phyloP scores from a whole-genome alignment of 2,113 vertebrate species.

The Pelusios castaneus region DNA sequence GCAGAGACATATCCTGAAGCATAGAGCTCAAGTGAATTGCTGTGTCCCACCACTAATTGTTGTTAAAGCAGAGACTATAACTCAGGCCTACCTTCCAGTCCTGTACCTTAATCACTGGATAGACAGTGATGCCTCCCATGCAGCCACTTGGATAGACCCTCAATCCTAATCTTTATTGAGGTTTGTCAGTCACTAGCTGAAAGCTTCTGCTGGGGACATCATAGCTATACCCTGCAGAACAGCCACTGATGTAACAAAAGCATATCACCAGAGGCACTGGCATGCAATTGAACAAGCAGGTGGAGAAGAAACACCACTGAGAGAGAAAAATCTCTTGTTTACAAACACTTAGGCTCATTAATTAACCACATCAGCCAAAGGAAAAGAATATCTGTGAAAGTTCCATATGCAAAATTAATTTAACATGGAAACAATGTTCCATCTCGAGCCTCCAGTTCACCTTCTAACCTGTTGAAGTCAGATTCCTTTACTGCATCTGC shows the following conservation, averaged over 20 bases:
- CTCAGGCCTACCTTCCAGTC: background rate
- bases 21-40: background rate
- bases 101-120: background rate
- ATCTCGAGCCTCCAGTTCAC: slow-evolving; percentile 60
- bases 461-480: slow-evolving; percentile 63
- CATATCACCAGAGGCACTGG: slow-evolving; percentile 21
- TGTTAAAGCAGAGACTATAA: background rate
- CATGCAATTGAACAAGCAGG: slow-evolving; percentile 63
- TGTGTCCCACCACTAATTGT: background rate
- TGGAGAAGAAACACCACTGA: slow-evolving; percentile 51
- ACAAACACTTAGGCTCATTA: slow-evolving; percentile 74
- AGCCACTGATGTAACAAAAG: background rate
- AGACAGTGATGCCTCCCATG: background rate
- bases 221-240: background rate
- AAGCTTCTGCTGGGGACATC: background rate
- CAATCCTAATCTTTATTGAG: background rate
- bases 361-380: slow-evolving; percentile 73
- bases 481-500: slow-evolving; percentile 58
- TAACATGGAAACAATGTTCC: slow-evolving; percentile 59
- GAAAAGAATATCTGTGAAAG: slow-evolving; percentile 68
- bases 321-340: slow-evolving; percentile 67
- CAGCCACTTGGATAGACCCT: background rate
- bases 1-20: background rate
- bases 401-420: slow-evolving; percentile 74
- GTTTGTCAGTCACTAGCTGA: background rate